phyloP scores from a whole-genome alignment of 2,113 vertebrate species.

The Alces alces region DNA sequence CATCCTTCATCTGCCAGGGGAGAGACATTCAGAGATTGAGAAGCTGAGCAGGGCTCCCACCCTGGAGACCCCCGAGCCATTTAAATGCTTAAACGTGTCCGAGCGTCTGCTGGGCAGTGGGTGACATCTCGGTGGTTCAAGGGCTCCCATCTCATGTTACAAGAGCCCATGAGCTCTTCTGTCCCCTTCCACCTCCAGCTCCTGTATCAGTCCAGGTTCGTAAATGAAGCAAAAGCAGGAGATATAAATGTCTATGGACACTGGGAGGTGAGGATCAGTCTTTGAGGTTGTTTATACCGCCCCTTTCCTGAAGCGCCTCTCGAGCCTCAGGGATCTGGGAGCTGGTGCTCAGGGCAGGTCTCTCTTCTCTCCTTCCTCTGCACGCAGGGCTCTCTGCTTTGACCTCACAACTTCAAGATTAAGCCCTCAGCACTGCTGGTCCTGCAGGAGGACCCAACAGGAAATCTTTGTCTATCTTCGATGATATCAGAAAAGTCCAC shows the following conservation, averaged over 20 bases:
- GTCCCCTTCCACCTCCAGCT: background rate
- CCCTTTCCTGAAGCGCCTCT: background rate
- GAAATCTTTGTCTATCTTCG: background rate
- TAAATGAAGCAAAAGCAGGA: background rate
- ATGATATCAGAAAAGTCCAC: background rate
- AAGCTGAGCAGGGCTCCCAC: background rate
- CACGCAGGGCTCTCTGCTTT: background rate
- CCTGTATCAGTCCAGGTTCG: rapidly evolving
- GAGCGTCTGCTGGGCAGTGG: background rate
- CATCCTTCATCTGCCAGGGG: slow-evolving; percentile 87
- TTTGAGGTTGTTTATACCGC: no score
- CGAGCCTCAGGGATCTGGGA: background rate
- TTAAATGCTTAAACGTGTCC: background rate
- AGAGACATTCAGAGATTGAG: slow-evolving; percentile 48
- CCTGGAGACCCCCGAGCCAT: background rate
- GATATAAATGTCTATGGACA: background rate
- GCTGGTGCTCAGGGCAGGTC: background rate
- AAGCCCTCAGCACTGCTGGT: background rate
- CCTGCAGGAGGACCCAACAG: no score
- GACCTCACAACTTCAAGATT: background rate
- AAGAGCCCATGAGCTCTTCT: background rate
- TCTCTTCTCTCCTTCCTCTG: background rate
- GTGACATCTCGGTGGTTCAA: background rate
- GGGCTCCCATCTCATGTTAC: background rate
- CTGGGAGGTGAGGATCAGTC: background rate